Conservation (phyloP, 2,113 vertebrate genomes). For the Microcebus murinus region DNA sequence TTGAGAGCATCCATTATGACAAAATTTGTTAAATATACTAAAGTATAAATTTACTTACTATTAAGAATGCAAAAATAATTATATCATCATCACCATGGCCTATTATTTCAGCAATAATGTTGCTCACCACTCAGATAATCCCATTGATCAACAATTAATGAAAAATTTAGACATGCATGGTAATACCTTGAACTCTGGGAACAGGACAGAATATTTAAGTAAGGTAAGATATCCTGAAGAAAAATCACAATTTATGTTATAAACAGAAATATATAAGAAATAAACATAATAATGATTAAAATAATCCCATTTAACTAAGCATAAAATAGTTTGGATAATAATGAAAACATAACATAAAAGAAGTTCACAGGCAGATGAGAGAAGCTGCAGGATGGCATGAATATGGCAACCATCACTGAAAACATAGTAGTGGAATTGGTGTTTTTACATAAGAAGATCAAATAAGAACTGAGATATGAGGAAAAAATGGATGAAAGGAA, state of each 20-base stretch:
- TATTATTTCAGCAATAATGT: not conserved
- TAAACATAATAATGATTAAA: not conserved
- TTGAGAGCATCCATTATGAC: not conserved
- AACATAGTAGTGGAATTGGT: not conserved
- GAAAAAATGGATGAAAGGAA: not conserved
- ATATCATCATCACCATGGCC: not conserved
- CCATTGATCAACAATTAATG: not conserved
- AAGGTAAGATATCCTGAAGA: not conserved
- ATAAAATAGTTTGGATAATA: not conserved
- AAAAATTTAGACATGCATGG: not conserved
- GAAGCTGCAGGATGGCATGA: not conserved
- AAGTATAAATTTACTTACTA: not conserved
- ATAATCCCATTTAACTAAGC: not conserved
- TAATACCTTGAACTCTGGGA: not conserved
- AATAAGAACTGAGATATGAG: not conserved
- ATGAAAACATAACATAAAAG: not conserved
- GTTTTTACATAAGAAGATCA: not conserved
- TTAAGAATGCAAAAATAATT: not conserved
- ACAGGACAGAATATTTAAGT: not conserved
- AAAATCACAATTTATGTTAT: not conserved
- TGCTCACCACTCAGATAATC: fast-evolving
- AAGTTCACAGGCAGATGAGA: not conserved
- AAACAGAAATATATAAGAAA: not conserved
- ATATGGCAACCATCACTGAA: not conserved
- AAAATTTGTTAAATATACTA: not conserved